Base-by-base conservation (phyloP, 2,113 vertebrate genomes). In the Spea multiplicata region DNA sequence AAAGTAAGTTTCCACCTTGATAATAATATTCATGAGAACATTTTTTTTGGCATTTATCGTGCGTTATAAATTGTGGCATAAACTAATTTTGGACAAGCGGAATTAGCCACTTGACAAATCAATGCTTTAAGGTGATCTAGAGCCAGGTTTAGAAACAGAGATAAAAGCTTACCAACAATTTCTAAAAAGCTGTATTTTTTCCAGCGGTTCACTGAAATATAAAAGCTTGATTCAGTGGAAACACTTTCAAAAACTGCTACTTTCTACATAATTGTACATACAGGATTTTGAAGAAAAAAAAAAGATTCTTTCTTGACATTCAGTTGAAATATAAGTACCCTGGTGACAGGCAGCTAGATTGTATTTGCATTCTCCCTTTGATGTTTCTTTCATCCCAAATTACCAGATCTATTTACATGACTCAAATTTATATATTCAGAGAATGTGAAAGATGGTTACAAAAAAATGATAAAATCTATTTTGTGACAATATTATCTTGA, bases 21-120 rank as follows among this genome's bases (percentile, higher is more conserved):
- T 74, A 74, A 74, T 74, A 49, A 74, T 64, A 74, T 74, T 74
- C 72, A 74, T 74, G 59, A 64, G 72, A 47, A 64, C 44, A 64
- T 48, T 64, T 64, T 74, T 64, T 45, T 64, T 74, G 46, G 30
- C 46, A 13, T 74, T 74, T 61, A 45, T 74, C 12, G n/a, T 62
- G 57, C 8, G 10, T 52, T 53, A 8, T 9, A 52, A 53, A 53
- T 52, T 16, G 53, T 10, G 7, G 49, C 49, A 55, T 71, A 44
- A 44, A 50, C 49, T n/a, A 70, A 70, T 70, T 17, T 71, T 55
- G 69, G 69, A 55, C 50, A 53, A n/a, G 50, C 49, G 30, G 69
- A 30, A 48, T 55, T 53, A 70, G n/a, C 14, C 46, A 52, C 67
- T 50, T 50, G 47, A 49, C 46, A 67, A 45, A 45, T 67, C 44